A percentile compares a stretch with the other conserved stretches of the same genome.
phyloP scores from a whole-genome alignment of 2,797 vertebrate genomes.

The Florisuga fusca region DNA sequence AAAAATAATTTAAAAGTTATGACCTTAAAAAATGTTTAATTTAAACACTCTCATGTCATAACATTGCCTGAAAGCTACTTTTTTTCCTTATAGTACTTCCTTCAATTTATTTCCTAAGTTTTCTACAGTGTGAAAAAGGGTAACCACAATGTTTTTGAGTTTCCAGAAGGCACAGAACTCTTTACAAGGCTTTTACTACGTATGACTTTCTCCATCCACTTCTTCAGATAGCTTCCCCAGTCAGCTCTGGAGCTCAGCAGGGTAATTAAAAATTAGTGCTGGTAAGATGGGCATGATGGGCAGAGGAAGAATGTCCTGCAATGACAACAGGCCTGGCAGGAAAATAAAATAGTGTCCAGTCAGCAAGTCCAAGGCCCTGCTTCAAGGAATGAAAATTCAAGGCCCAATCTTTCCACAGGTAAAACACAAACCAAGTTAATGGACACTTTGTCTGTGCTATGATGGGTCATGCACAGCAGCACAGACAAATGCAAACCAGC shows the following conservation, averaged over 20 bases:
- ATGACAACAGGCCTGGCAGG: neutral
- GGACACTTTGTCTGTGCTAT: neutral
- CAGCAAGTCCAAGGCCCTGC: neutral
- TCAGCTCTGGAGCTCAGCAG: neutral
- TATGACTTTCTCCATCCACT: neutral
- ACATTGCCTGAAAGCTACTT: neutral
- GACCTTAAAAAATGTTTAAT: neutral
- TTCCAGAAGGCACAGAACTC: neutral
- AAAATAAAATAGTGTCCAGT: neutral
- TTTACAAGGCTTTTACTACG: neutral
- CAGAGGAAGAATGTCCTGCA: neutral
- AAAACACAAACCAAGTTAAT: neutral
- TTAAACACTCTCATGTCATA: neutral
- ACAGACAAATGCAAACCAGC: neutral
- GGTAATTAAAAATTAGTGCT: neutral
- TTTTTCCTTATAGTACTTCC: neutral
- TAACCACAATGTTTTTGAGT: neutral
- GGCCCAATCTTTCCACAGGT: neutral
- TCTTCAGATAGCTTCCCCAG: neutral
- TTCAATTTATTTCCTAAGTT: neutral
- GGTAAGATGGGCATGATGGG: neutral
- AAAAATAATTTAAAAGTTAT: neutral
- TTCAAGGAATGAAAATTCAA: neutral
- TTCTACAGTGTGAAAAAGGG: neutral
- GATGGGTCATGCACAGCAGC: neutral